These are phyloP conservation scores for Sturnus vulgaris DNA, from an alignment of 2,113 vertebrate genomes.

Conservation along the genomic window DNA sequence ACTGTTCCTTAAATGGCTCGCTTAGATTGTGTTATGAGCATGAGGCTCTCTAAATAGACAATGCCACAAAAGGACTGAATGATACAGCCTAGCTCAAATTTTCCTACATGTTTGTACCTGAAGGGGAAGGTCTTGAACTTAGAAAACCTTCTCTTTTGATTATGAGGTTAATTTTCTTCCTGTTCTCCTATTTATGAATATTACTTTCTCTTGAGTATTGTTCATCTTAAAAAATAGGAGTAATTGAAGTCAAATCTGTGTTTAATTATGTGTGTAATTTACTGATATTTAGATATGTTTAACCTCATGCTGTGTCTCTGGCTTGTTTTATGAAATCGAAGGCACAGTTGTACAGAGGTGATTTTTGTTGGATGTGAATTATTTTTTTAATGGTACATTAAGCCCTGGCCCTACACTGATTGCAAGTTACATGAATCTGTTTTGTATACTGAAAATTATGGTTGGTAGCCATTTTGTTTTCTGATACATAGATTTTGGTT, in stretches of 20 bases:
- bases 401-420: background rate
- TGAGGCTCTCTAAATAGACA: background rate
- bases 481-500: background rate
- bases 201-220: background rate
- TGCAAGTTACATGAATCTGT: background rate
- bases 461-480: background rate
- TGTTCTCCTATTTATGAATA: background rate
- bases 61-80: background rate
- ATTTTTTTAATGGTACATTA: constrained; percentile 36
- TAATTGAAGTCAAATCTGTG: constrained; percentile 45
- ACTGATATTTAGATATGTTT: constrained; percentile 57
- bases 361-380: constrained; percentile 36
- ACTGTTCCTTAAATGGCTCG: background rate
- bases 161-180: background rate
- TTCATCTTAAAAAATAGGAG: constrained; percentile 35
- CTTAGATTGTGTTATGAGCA: background rate
- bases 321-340: constrained; percentile 30
- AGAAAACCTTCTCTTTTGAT: background rate
- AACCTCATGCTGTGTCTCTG: constrained; percentile 49
- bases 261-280: constrained; percentile 65
- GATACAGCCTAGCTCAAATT: background rate
- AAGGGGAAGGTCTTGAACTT: background rate
- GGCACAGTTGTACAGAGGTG: constrained; percentile 34
- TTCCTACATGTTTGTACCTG: background rate
- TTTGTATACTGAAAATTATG: background rate